Percentiles rank a stretch among this genome's conserved stretches.
Evolutionary conservation across 2,888 invertebrate genomes (phyloP).

Genomic region (Acrobasis suavella): DNA sequence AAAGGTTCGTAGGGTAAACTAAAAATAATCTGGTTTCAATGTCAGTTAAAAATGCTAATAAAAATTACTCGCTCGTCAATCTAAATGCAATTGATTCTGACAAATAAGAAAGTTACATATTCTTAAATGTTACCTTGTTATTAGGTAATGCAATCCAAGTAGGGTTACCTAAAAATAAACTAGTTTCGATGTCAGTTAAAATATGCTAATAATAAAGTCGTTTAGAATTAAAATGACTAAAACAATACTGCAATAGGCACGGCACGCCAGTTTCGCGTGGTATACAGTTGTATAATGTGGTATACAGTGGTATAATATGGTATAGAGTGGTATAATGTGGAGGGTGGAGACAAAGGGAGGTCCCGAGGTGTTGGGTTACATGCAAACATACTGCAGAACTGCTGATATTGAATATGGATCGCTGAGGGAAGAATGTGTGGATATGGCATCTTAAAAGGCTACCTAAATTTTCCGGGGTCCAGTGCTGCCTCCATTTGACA

Average conservation of each 20-base stretch:
- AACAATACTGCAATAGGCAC: constrained; percentile 15
- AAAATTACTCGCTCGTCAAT: too few species aligned
- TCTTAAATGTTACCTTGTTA: too few species aligned
- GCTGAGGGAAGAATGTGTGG: background rate
- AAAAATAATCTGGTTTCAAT: too few species aligned
- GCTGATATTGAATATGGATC: constrained; percentile 14
- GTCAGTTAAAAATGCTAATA: too few species aligned
- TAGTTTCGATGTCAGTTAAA: background rate
- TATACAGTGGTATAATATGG: background rate
- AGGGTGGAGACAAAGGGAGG: constrained; percentile 18
- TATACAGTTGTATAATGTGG: background rate
- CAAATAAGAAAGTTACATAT: too few species aligned
- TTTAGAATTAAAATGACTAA: constrained; percentile 17
- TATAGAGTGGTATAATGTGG: background rate
- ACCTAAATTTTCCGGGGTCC: too few species aligned
- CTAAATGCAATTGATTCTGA: too few species aligned
- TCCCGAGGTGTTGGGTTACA: constrained; percentile 17
- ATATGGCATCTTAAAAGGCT: constrained; percentile 5
- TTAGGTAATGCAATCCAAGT: too few species aligned
- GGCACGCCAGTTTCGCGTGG: constrained; percentile 12
- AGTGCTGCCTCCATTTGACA: too few species aligned
- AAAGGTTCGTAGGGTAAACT: too few species aligned
- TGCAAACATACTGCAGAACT: constrained; percentile 17
- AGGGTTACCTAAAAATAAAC: background rate
- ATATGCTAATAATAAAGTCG: background rate